phyloP scores from a whole-genome alignment of 2,888 invertebrate species.

The Toxonevra muliebris region DNA sequence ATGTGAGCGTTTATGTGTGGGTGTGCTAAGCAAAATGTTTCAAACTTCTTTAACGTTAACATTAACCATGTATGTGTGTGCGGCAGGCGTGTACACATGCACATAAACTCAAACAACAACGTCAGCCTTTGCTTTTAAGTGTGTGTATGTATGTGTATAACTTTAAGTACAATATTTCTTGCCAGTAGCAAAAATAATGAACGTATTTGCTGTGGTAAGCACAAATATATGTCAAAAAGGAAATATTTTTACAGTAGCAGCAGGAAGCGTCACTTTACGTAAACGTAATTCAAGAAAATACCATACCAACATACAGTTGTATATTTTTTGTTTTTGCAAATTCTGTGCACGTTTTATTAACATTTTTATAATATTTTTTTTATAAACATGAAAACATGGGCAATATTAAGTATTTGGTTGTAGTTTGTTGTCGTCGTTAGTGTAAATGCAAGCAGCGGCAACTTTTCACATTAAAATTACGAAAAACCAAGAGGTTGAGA shows the following conservation, averaged over 20 bases:
- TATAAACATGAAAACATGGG: no score
- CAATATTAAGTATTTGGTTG: no score
- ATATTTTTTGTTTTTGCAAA: neutral
- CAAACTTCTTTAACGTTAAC: neutral
- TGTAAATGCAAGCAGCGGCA: no score
- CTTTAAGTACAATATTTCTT: constrained; percentile 49
- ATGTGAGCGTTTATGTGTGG: constrained; percentile 1
- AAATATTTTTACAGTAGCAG: constrained; percentile 44
- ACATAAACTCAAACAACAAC: neutral
- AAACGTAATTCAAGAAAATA: neutral
- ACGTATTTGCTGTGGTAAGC: constrained; percentile 60
- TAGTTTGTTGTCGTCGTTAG: no score
- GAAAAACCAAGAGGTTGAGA: no score
- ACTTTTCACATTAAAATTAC: no score
- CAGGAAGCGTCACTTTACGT: neutral
- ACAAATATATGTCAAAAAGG: constrained; percentile 52
- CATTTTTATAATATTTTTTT: neutral
- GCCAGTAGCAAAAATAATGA: constrained; percentile 58
- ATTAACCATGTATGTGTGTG: neutral
- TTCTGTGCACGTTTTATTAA: constrained; percentile 20
- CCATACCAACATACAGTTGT: no score
- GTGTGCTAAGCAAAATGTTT: neutral
- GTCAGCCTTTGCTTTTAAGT: neutral
- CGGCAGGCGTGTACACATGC: neutral
- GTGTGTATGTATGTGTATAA: constrained; percentile 6